Conservation (phyloP, 1,140 invertebrate species). For the Drosophila arawakana region DNA sequence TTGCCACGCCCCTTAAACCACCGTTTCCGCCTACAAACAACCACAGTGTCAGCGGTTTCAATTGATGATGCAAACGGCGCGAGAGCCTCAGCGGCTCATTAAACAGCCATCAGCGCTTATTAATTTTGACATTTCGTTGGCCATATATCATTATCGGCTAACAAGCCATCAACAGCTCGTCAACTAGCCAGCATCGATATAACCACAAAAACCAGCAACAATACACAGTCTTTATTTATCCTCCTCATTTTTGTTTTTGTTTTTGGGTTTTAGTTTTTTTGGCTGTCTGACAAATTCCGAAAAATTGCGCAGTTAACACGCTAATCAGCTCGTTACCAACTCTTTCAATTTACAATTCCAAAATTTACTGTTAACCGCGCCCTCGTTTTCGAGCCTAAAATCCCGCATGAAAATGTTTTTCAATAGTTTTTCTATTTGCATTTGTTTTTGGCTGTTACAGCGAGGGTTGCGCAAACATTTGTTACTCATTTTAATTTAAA, state of each 20-base stretch:
- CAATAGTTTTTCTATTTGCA: conserved; percentile 14
- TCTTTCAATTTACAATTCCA: conserved; percentile 21
- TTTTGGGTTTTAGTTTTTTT: background rate
- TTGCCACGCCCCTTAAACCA: background rate
- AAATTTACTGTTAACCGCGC: conserved; percentile 11
- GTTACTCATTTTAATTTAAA: background rate
- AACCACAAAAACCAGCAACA: background rate
- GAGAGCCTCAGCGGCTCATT: conserved; percentile 50
- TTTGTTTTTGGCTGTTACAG: background rate
- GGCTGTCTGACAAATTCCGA: conserved; percentile 29
- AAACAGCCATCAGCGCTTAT: conserved; percentile 58
- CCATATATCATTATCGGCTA: conserved; percentile 65
- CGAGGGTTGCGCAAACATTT: conserved; percentile 8
- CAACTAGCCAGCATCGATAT: conserved; percentile 32
- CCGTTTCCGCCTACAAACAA: background rate
- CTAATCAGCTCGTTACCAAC: conserved; percentile 62
- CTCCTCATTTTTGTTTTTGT: too few relatives aligned
- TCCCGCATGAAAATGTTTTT: conserved; percentile 22
- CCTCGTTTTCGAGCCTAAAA: conserved; percentile 19
- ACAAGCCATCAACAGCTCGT: conserved; percentile 54
- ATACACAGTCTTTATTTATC: too few relatives aligned
- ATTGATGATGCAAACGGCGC: conserved; percentile 41
- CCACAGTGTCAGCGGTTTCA: conserved; percentile 32
- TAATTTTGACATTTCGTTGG: conserved; percentile 74
- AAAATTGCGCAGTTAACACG: conserved; percentile 50